Evolutionary conservation across 2,113 vertebrate genomes (phyloP).

Genomic region (Gymnogyps californianus): DNA sequence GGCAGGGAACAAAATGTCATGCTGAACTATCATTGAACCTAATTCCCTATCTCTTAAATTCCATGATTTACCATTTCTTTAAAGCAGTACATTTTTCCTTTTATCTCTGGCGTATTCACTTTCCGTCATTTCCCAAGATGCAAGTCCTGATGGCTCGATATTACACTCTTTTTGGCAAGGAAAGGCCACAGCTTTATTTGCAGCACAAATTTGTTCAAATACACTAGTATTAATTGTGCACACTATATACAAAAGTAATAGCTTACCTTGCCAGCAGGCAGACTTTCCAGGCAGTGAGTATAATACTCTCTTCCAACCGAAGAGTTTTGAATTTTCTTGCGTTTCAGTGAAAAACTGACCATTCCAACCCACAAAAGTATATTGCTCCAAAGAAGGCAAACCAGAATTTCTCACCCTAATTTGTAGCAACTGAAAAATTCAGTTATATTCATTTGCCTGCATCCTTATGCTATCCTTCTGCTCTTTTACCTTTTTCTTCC

Average conservation of each 20-base stretch:
- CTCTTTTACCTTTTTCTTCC: neutral
- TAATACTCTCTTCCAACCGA: neutral
- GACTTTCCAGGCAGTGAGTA: neutral
- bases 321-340: neutral
- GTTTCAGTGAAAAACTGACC: slow-evolving; percentile 8
- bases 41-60: neutral
- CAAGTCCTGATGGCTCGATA: neutral
- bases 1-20: neutral
- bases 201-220: slow-evolving; percentile 39
- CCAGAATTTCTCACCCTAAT: neutral
- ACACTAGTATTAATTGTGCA: slow-evolving; percentile 43
- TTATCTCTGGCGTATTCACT: slow-evolving; percentile 17
- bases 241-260: slow-evolving; percentile 34
- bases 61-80: slow-evolving; percentile 7
- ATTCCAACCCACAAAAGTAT: neutral
- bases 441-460: neutral
- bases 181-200: slow-evolving; percentile 38
- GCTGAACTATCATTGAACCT: neutral
- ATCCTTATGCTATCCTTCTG: neutral
- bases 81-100: neutral
- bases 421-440: neutral
- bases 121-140: neutral
- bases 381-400: neutral
- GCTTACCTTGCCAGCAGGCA: slow-evolving; percentile 35
- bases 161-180: slow-evolving; percentile 19